Evolutionary conservation across 2,888 invertebrate genomes (phyloP).

Genomic region (Sylvicola fuscatus): DNA sequence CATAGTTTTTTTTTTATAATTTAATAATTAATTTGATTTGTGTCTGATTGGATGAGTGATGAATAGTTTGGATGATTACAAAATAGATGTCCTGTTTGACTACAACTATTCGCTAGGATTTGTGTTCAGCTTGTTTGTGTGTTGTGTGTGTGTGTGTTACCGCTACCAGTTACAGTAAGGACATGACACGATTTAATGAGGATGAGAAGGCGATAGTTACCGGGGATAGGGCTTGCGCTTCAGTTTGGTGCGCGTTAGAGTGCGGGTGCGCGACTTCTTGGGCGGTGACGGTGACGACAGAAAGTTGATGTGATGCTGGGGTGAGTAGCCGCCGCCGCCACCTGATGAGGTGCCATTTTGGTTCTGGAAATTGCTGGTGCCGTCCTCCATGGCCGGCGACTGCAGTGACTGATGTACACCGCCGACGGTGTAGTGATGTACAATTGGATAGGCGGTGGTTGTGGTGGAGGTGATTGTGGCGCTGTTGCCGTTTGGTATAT

Average conservation of each 20-base stretch:
- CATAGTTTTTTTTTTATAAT: no score
- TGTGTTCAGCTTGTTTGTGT: no score
- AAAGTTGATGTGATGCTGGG: conserved; percentile 4
- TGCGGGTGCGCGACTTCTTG: conserved; percentile 19
- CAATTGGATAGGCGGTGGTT: conserved; percentile 1
- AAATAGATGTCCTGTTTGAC: no score
- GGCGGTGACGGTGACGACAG: conserved; percentile 11
- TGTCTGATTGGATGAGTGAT: no score
- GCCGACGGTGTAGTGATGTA: background rate
- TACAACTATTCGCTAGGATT: no score
- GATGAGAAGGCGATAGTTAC: conserved; percentile 11
- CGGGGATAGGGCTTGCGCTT: conserved; percentile 24
- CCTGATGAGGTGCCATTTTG: conserved; percentile 4
- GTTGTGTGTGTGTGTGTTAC: no score
- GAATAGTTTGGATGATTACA: no score
- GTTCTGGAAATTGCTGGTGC: conserved; percentile 3
- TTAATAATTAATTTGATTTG: no score
- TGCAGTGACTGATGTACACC: background rate
- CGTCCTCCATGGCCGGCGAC: no score
- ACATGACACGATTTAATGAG: no score
- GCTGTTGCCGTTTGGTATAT: conserved; percentile 7
- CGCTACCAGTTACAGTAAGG: no score
- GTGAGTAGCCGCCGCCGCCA: conserved; percentile 4
- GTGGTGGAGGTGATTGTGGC: conserved; percentile 2
- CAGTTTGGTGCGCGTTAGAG: conserved; percentile 21